A percentile compares a stretch with the other conserved stretches of the same genome.
Evolutionary conservation across 2,797 vertebrate species (phyloP).

Genomic region (Artibeus jamaicensis): DNA sequence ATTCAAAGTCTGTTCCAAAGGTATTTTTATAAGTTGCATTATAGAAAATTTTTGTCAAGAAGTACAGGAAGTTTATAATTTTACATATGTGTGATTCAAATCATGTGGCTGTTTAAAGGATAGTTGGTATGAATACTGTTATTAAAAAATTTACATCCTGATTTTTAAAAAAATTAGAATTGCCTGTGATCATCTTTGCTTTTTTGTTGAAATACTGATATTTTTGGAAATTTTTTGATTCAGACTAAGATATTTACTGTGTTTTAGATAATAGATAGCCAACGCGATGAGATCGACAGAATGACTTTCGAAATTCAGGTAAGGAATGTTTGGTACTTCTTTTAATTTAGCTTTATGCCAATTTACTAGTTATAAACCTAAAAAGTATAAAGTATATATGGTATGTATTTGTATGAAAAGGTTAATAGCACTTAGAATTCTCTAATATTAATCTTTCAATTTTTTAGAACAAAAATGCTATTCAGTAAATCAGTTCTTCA

Average conservation of each 20-base stretch:
- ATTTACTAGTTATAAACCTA: neutral
- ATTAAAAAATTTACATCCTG: neutral
- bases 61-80: neutral
- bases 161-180: neutral
- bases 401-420: neutral
- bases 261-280: conserved; percentile 90
- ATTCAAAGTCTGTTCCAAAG: conserved; percentile 11
- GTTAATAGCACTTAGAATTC: neutral
- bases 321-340: conserved; percentile 69
- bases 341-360: neutral
- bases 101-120: neutral
- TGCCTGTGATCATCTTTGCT: neutral
- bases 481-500: conserved; percentile 4
- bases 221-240: conserved; percentile 26
- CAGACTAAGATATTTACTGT: conserved; percentile 65
- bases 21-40: conserved; percentile 14
- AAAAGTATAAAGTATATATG: neutral
- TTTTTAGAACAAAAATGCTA: neutral
- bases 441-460: conserved; percentile 20
- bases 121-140: neutral
- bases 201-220: conserved; percentile 32
- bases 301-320: conserved; percentile 91
- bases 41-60: neutral
- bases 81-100: neutral
- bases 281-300: conserved; percentile 90